Evolutionary conservation across 2,888 invertebrate genomes (phyloP).

Genomic region (Coleophora deauratella): DNA sequence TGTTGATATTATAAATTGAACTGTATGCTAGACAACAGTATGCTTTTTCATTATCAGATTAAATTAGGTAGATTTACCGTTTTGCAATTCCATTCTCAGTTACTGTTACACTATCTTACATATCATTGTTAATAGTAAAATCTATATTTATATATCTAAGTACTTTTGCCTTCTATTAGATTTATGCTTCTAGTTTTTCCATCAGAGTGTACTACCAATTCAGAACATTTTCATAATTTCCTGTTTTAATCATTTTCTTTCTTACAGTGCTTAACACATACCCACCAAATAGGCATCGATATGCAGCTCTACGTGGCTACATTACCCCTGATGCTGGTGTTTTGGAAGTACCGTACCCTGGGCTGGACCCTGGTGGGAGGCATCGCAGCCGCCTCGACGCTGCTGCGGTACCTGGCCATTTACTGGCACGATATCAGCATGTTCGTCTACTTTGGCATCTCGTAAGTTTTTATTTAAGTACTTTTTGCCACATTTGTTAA

Average conservation of each 20-base stretch:
- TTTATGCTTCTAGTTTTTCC: no score
- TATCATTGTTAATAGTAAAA: no score
- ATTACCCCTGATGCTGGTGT: conserved; percentile 54
- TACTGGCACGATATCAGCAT: conserved; percentile 67
- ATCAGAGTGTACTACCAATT: no score
- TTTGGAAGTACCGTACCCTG: conserved; percentile 54
- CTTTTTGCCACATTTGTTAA: background rate
- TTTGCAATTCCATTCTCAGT: no score
- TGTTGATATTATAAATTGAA: no score
- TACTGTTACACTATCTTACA: no score
- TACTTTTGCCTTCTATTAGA: no score
- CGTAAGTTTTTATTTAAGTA: conserved; percentile 51
- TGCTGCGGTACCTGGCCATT: conserved; percentile 56
- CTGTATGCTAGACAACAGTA: no score
- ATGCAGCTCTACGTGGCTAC: conserved; percentile 73
- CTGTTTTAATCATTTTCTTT: background rate
- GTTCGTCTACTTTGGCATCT: conserved; percentile 71
- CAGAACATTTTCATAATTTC: no score
- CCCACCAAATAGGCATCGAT: conserved; percentile 74
- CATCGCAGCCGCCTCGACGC: conserved; percentile 56
- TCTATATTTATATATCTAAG: no score
- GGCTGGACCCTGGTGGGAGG: conserved; percentile 45
- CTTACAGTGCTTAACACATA: conserved; percentile 73
- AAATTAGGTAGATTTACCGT: no score
- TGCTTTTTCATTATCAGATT: no score